Percentiles rank a stretch among this genome's conserved stretches.
Evolutionary conservation across 2,888 invertebrate genomes (phyloP).

Genomic region (Dermolepida albohirtum): DNA sequence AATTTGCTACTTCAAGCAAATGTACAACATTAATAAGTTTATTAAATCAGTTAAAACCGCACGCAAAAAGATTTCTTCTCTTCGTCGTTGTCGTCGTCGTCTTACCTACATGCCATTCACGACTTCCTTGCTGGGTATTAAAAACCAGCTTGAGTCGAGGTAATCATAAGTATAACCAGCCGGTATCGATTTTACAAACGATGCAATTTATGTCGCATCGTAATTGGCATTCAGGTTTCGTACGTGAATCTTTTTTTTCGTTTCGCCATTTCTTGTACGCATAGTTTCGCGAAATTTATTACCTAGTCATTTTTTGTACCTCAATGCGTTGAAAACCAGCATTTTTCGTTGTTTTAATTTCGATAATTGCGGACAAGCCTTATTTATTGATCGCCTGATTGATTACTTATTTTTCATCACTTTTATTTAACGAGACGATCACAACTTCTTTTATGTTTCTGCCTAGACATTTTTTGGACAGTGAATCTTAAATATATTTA

Average conservation of each 20-base stretch:
- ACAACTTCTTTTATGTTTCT: no score
- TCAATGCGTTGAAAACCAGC: not conserved
- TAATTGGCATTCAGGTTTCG: constrained; percentile 17
- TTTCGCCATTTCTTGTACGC: constrained; percentile 4
- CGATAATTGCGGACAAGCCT: constrained; percentile 16
- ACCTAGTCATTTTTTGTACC: not conserved
- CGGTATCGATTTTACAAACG: constrained; percentile 13
- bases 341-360: constrained; percentile 15
- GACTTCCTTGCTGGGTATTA: not conserved
- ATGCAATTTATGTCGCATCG: constrained; percentile 25
- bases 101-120: not conserved
- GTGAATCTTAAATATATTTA: no score
- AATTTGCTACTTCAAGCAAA: no score
- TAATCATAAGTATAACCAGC: not conserved
- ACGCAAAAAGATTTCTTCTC: no score
- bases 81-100: no score
- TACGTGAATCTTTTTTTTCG: not conserved
- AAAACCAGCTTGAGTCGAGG: constrained; percentile 14
- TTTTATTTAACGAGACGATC: constrained; percentile 22
- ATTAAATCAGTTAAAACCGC: no score
- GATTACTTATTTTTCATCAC: constrained; percentile 23
- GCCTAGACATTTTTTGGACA: no score
- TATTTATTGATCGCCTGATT: constrained; percentile 6
- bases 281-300: constrained; percentile 15
- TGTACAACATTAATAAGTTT: no score